Evolutionary conservation across 2,113 vertebrate species (phyloP), one percentile per base, ranked within the genome.

Genomic region (Atrichornis clamosus): DNA sequence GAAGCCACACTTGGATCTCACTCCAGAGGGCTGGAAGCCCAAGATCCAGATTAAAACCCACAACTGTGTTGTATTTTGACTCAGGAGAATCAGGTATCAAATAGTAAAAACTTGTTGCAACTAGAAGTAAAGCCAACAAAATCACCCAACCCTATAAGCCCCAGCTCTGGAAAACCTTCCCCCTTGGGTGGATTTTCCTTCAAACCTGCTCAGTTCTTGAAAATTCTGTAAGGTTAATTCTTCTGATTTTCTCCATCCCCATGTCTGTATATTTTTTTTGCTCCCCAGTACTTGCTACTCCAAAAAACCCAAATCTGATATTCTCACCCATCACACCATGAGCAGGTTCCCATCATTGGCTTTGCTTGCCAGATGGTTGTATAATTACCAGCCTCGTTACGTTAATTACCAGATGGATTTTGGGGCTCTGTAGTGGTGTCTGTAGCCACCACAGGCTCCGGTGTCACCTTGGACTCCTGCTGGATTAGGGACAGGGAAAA

Each of bases 321-420:
- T 20, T 93, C 56, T 52, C 27, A 23, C 27, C 12, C 11, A 19
- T 84, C 60, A 41, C 58, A 42, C 67, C 41, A 7, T 42, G 62
- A 83, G 58, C 74, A 82, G 27, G 16, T n/a, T 22, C n/a, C 8
- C 24, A 4, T 47, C 1, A 0, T 2, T 62, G 32, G 47, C 39
- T 78, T 62, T 41, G 24, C 24, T 4, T 22, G 15, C 39, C 8
- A 33, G 49, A 12, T 49, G 50, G 14, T 3, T 27, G 10, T 35
- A 8, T 32, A 37, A 1, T 65, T 84, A 11, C 39, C 65, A 72
- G 47, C 33, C 69, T 63, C 30, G 2, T 41, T 39, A 1, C 9
- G 1, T 21, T 35, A 27, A 52, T 78, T 58, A 41, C 65, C 33
- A 35, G 60, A 41, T 62, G 53, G 55, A 10, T 60, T 42, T n/a